phyloP scores from a whole-genome alignment of 2,888 invertebrate genomes.

The Lissonota sp. region DNA sequence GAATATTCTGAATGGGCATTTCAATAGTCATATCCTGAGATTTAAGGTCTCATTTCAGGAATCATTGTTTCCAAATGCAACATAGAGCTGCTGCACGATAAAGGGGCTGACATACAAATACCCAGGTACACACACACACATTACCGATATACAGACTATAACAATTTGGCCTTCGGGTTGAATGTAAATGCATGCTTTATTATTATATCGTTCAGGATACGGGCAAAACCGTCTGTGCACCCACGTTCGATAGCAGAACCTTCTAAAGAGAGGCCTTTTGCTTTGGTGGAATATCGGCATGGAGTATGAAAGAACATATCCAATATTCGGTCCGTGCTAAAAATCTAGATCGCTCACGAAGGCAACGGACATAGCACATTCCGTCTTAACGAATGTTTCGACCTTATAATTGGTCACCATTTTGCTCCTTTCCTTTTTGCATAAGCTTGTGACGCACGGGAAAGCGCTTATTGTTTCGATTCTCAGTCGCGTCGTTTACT shows the following conservation, averaged over 20 bases:
- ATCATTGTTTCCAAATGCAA: no score
- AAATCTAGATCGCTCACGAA: slow-evolving; percentile 8
- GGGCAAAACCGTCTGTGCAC: slow-evolving; percentile 20
- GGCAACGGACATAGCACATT: background rate
- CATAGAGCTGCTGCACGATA: no score
- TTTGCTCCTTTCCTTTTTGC: background rate
- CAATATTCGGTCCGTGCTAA: background rate
- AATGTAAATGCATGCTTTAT: slow-evolving; percentile 12
- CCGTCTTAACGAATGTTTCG: background rate
- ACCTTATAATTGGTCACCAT: background rate
- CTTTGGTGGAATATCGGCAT: no score
- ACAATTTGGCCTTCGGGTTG: slow-evolving; percentile 17
- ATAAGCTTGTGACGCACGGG: background rate
- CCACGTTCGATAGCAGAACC: slow-evolving; percentile 19
- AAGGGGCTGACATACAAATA: no score
- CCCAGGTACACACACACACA: no score
- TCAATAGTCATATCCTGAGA: no score
- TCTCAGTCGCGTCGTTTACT: background rate
- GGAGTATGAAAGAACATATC: no score
- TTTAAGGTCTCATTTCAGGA: no score
- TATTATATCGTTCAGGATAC: slow-evolving; percentile 45
- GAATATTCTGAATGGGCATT: no score
- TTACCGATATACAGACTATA: slow-evolving; percentile 2
- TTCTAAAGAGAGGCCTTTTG: background rate
- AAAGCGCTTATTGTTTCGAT: background rate